phyloP scores from a whole-genome alignment of 2,888 invertebrate species.

The Calephelis perditalis region DNA sequence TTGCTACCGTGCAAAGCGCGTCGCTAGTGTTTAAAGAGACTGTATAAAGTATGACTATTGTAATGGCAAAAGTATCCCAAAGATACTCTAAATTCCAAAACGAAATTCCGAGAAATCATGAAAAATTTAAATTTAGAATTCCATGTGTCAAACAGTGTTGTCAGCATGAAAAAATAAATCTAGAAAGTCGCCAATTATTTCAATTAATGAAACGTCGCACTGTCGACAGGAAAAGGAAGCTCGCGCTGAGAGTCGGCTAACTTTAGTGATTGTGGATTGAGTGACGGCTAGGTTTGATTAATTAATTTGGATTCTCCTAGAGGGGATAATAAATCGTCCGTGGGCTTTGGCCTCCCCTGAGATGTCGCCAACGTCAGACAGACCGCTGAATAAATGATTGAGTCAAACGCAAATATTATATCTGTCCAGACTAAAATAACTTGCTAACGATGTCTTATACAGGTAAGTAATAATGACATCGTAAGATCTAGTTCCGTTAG shows the following conservation, averaged over 20 bases:
- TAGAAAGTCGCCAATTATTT: constrained; percentile 67
- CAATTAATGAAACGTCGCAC: constrained; percentile 69
- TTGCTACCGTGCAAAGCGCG: no score
- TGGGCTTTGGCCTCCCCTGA: constrained; percentile 63
- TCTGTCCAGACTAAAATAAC: constrained; percentile 66
- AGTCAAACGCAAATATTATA: constrained; percentile 65
- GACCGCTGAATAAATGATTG: constrained; percentile 69
- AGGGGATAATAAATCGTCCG: constrained; percentile 71
- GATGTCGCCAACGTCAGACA: constrained; percentile 63
- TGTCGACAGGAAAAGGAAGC: constrained; percentile 72
- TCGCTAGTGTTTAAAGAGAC: no score
- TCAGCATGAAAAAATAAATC: constrained; percentile 63
- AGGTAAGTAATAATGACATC: constrained; percentile 71
- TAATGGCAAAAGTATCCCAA: neutral
- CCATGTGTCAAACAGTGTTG: constrained; percentile 47
- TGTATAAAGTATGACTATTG: no score
- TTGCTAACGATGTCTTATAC: constrained; percentile 70
- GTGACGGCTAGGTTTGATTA: constrained; percentile 73
- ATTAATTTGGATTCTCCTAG: constrained; percentile 67
- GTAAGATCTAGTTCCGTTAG: constrained; percentile 58
- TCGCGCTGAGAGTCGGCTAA: constrained; percentile 45
- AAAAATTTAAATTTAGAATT: constrained; percentile 27
- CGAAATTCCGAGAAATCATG: constrained; percentile 16
- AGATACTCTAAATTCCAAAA: neutral
- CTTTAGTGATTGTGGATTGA: constrained; percentile 68